Evolutionary conservation across 2,797 vertebrate species (phyloP).

Genomic region (Sebastes glaucus): DNA sequence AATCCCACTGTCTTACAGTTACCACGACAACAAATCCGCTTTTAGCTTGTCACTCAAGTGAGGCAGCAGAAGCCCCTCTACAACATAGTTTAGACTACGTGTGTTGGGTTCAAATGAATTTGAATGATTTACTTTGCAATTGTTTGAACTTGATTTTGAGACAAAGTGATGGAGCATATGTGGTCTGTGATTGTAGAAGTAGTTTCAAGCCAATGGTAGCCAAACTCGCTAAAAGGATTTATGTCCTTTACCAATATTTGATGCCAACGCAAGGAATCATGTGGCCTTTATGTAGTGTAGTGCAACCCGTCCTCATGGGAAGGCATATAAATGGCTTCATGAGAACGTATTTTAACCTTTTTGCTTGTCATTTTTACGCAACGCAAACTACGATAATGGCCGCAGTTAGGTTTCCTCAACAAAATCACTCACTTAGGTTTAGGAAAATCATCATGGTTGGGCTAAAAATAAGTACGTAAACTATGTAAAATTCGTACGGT

Average conservation of each 20-base stretch:
- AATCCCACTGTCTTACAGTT: not conserved
- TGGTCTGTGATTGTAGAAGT: not conserved
- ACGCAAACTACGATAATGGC: rapidly evolving
- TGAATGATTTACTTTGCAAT: not conserved
- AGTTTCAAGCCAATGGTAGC: not conserved
- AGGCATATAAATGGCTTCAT: too few species aligned
- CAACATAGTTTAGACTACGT: not conserved
- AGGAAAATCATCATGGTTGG: too few species aligned
- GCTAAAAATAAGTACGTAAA: not conserved
- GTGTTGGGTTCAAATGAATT: not conserved
- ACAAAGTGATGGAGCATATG: not conserved
- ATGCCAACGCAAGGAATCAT: too few species aligned
- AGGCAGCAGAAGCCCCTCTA: not conserved
- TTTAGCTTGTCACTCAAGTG: not conserved
- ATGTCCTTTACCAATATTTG: not conserved
- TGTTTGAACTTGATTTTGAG: not conserved
- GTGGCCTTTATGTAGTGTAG: not conserved
- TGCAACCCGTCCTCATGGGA: too few species aligned
- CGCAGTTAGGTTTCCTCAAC: not conserved
- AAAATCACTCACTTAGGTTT: too few species aligned
- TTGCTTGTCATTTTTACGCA: rapidly evolving
- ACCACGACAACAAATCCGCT: not conserved
- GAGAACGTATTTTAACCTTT: too few species aligned
- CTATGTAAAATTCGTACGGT: not conserved
- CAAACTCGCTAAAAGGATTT: not conserved